Base-by-base conservation (phyloP, 2,113 vertebrate species). In the Scopus umbretta region DNA sequence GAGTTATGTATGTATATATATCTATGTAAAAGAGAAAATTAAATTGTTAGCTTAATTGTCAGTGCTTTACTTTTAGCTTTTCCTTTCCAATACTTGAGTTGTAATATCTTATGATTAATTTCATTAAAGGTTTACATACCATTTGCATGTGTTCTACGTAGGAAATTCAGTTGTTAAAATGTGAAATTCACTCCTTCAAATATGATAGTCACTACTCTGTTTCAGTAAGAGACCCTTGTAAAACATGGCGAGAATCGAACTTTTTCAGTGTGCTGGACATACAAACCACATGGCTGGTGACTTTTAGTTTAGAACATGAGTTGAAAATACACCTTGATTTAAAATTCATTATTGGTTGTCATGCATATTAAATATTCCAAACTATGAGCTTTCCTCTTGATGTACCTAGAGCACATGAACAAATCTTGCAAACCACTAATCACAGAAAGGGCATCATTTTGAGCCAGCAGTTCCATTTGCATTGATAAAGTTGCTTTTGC, bases 61-160 rank as follows among this genome's bases (percentile, higher is more conserved):
- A 59, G 25, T 55, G 36, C 21, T 91, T 97, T 87, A 53, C 72
- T 91, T 91, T 93, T 79, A 55, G 23, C 38, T 94, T 95, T 38
- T 94, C 13, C 25, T 92, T 94, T 87, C 38, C 5, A 7, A 43
- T 34, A 30, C 10, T 42, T 78, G 49, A 75, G 16, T 22, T 94
- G 22, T 76, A 42, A 65, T 80, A 95, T 8, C 14, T 92, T 92
- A 53, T 85, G 71, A 72, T n/a, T 65, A 3, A 58, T 75, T 94
- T 95, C 55, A 78, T 91, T 95, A 84, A 59, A 25, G 71, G 50
- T 68, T 92, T 88, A 56, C 34, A 42, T 66, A 87, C 5, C 9
- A 75, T 95, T 96, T 95, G 2, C 29, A 38, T 92, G 30, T 7
- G 5, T 89, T 84, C 11, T 12, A 72, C 23, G 56, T 4, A 42